Conservation (phyloP, 2,797 vertebrate species). For the Lemur catta region DNA sequence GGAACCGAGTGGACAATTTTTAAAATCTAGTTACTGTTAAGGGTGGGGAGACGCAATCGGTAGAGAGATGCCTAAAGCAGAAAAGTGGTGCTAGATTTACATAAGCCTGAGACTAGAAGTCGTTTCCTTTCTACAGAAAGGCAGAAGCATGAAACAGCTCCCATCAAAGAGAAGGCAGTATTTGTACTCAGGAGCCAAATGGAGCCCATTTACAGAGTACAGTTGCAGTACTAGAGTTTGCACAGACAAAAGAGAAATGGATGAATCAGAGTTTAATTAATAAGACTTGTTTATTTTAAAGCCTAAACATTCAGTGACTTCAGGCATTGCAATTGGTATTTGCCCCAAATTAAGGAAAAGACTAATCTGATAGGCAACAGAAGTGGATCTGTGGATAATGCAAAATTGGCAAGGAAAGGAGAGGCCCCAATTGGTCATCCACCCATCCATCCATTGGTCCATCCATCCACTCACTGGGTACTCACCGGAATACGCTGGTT, state of each 20-base stretch:
- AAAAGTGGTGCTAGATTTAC: background rate
- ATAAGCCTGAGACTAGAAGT: background rate
- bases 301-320: background rate
- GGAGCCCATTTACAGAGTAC: background rate
- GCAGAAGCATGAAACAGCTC: background rate
- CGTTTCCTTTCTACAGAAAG: background rate
- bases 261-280: background rate
- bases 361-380: background rate
- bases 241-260: background rate
- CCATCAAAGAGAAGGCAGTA: background rate
- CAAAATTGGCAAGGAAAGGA: background rate
- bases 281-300: background rate
- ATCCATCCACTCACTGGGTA: background rate
- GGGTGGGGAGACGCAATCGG: background rate
- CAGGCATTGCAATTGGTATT: background rate
- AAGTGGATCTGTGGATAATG: background rate
- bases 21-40: background rate
- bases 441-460: background rate
- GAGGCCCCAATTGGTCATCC: background rate
- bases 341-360: background rate
- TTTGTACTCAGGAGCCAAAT: background rate
- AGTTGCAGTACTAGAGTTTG: background rate
- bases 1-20: background rate
- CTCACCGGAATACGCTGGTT: background rate
- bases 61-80: background rate